Percentiles rank a stretch among this genome's conserved stretches.
These are phyloP conservation scores for Rotaria macrura DNA, from an alignment of 2,888 invertebrate genomes.

Conservation along the genomic window DNA sequence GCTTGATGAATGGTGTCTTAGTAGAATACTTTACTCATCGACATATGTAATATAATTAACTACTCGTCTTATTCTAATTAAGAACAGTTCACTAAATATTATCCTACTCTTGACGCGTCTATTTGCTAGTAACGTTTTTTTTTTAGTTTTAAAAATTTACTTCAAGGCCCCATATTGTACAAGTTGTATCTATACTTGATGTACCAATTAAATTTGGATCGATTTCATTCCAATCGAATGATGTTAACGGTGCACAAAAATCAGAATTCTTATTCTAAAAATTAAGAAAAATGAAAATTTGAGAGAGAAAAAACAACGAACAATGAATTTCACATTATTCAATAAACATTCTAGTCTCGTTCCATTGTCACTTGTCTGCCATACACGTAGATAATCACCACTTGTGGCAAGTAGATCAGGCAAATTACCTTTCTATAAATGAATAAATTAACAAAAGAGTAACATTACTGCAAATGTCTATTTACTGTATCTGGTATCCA, in stretches of 20 bases:
- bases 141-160: slow-evolving; percentile 52
- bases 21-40: too few relatives aligned
- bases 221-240: slow-evolving; percentile 46
- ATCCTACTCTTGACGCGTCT: too few relatives aligned
- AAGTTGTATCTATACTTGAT: slow-evolving; percentile 95
- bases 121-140: too few relatives aligned
- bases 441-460: not conserved
- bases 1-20: too few relatives aligned
- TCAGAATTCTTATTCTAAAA: slow-evolving; percentile 86
- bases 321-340: slow-evolving; percentile 63
- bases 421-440: slow-evolving; percentile 61
- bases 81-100: too few relatives aligned
- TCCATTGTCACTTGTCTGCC: slow-evolving; percentile 86
- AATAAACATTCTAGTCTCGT: slow-evolving; percentile 78
- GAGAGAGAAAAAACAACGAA: not conserved
- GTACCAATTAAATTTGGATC: slow-evolving; percentile 86
- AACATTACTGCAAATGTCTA: not conserved
- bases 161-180: slow-evolving; percentile 98
- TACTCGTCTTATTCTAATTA: too few relatives aligned
- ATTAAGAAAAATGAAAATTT: slow-evolving; percentile 22
- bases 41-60: too few relatives aligned
- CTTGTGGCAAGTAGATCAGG: slow-evolving; percentile 87
- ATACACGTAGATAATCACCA: slow-evolving; percentile 88
- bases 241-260: slow-evolving; percentile 95
- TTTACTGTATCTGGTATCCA: slow-evolving; percentile 96